These are phyloP conservation scores for Tokudaia muenninki DNA, from an alignment of 2,797 vertebrate genomes.

Conservation along the genomic window DNA sequence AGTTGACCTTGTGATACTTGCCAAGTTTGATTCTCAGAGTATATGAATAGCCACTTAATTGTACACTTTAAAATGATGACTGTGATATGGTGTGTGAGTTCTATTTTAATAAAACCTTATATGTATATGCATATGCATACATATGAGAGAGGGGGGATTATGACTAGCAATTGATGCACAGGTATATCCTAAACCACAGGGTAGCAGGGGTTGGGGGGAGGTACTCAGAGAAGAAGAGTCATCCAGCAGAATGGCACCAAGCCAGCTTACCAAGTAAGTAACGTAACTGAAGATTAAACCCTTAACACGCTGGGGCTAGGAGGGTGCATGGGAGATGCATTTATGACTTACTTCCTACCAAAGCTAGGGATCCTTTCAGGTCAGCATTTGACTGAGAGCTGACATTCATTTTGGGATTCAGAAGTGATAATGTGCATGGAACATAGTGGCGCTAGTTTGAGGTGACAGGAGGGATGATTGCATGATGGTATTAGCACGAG, in stretches of 20 bases:
- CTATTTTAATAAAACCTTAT: not conserved
- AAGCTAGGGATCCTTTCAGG: not conserved
- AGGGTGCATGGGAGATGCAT: fast-evolving
- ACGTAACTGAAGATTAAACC: not conserved
- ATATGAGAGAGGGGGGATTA: not conserved
- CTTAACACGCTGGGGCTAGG: not conserved
- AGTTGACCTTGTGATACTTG: not conserved
- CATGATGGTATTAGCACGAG: not conserved
- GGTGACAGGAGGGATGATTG: not conserved
- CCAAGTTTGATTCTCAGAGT: not conserved
- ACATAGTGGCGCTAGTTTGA: not conserved
- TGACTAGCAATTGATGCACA: not conserved
- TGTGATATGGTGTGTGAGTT: not conserved
- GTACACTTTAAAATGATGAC: not conserved
- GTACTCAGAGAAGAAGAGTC: not conserved
- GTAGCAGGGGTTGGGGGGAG: not conserved
- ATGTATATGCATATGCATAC: too few species aligned
- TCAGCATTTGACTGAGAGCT: not conserved
- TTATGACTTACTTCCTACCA: not conserved
- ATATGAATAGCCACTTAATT: not conserved
- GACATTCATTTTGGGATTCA: not conserved
- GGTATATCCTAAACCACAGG: not conserved
- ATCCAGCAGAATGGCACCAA: not conserved
- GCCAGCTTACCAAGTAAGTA: not conserved
- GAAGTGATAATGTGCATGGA: not conserved